These are phyloP conservation scores for Forbesichthys agassizii DNA, from an alignment of 2,113 vertebrate species.

Conservation along the genomic window DNA sequence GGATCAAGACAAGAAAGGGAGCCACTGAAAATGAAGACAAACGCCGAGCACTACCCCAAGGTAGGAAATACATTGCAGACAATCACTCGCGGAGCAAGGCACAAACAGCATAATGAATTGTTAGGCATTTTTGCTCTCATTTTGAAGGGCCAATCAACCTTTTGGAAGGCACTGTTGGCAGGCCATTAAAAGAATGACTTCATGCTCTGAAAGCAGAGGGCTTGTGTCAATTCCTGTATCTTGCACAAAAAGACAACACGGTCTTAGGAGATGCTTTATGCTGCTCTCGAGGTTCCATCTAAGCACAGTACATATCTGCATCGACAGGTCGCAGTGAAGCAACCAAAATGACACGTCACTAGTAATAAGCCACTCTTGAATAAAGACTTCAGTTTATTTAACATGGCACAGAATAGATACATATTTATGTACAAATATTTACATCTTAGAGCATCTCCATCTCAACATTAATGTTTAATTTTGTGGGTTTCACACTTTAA, in stretches of 20 bases:
- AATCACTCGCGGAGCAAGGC: slow-evolving; percentile 73
- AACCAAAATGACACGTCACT: slow-evolving; percentile 61
- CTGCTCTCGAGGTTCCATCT: slow-evolving; percentile 38
- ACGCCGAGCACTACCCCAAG: slow-evolving; percentile 76
- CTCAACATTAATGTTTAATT: slow-evolving; percentile 67
- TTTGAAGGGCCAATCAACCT: slow-evolving; percentile 75
- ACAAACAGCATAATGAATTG: slow-evolving; percentile 83
- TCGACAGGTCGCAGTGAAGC: slow-evolving; percentile 47
- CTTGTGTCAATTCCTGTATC: slow-evolving; percentile 72
- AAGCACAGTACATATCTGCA: slow-evolving; percentile 36
- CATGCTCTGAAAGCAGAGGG: slow-evolving; percentile 71
- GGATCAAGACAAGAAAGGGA: slow-evolving; percentile 69
- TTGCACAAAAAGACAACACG: slow-evolving; percentile 47
- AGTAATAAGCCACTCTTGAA: slow-evolving; percentile 46
- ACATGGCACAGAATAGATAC: slow-evolving; percentile 53
- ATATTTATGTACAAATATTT: slow-evolving; percentile 72
- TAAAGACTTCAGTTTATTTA: slow-evolving; percentile 39
- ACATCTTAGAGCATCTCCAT: slow-evolving; percentile 67
- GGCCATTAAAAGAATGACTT: slow-evolving; percentile 82
- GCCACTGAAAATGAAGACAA: slow-evolving; percentile 75
- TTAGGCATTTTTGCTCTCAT: slow-evolving; percentile 71
- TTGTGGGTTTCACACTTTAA: slow-evolving; percentile 62
- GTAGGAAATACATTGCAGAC: slow-evolving; percentile 81
- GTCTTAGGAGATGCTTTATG: slow-evolving; percentile 45
- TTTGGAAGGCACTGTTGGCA: slow-evolving; percentile 67